Evolutionary conservation across 1,140 invertebrate genomes (phyloP), one percentile per base, ranked within the genome.

Genomic region (Tetramorium simillimum): DNA sequence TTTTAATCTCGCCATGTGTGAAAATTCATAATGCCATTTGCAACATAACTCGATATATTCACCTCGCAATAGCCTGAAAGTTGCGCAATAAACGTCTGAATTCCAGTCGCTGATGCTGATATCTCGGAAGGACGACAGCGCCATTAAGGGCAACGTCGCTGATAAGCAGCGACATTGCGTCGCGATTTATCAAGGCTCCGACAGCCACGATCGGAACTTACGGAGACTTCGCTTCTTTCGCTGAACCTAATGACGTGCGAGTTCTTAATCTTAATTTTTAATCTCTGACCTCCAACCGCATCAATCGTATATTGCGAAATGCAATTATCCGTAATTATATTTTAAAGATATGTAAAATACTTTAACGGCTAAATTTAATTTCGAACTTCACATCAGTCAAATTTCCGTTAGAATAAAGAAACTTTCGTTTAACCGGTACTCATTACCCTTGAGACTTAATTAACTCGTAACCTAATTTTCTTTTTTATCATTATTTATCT

Each of bases 91-190:
- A 75, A 84, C 40, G 62, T 67, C 43, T 14, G 37, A 60, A 2
- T 58, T 33, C 21, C 2, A 76, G 7, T 6, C 21, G 16, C 49
- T 72, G 51, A 69, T 56, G 67, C 10, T 75, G 78, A 70, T 81
- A 70, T 33, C 51, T 28, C 53, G 18, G 21, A 63, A 60, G 51
- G 37, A 58, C 62, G 24, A 28, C 21, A 18, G 28, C n/a, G 28
- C 53, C 43, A 89, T 89, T 89, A 89, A 88, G 43, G 77, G 14
- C 60, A 37, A 72, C 43, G 37, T 24, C 5, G 18, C 21, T 67
- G 70, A 70, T 87, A 82, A 87, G 62, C 21, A 18, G 37, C 37
- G 37, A 67, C 28, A 37, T 14, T n/a, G 12, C 77, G 33, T 63
- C 33, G 28, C 58, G 76, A 63, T 84, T 81, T 86, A 85, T 77